Conservation (phyloP, 2,797 vertebrate species). For the Morus bassanus region DNA sequence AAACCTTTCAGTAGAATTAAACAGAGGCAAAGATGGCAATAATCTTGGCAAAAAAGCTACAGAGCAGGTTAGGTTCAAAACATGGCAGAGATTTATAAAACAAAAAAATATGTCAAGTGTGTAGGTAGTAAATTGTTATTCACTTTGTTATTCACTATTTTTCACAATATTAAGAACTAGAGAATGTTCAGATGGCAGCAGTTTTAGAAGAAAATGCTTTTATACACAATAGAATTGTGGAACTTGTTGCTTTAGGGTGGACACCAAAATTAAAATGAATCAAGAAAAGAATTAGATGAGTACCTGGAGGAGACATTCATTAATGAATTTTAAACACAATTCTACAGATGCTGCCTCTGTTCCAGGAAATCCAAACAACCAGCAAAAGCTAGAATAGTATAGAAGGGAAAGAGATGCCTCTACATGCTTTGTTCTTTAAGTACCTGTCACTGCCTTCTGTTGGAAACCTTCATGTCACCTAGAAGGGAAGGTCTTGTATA, state of each 20-base stretch:
- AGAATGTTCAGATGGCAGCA: not conserved
- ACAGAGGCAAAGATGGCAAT: not conserved
- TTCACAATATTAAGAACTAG: not conserved
- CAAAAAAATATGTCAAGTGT: not conserved
- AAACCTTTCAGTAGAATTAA: not conserved
- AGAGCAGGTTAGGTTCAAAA: not conserved
- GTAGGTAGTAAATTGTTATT: not conserved
- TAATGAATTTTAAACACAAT: constrained; percentile 40
- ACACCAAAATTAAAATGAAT: constrained; percentile 22
- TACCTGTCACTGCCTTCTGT: not conserved
- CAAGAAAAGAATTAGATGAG: constrained; percentile 5
- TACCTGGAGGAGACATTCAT: not conserved
- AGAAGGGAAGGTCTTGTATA: not conserved
- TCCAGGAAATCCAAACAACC: not conserved
- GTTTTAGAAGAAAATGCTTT: constrained; percentile 26
- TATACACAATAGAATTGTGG: not conserved
- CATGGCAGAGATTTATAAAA: not conserved
- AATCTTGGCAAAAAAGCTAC: not conserved
- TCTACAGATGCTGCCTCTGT: constrained; percentile 3
- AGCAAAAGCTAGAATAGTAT: not conserved
- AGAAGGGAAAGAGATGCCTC: not conserved
- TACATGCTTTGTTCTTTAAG: not conserved
- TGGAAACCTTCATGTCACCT: not conserved
- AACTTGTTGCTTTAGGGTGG: not conserved
- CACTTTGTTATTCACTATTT: not conserved